phyloP scores from a whole-genome alignment of 2,888 invertebrate species.

The Ennomos quercinarius region DNA sequence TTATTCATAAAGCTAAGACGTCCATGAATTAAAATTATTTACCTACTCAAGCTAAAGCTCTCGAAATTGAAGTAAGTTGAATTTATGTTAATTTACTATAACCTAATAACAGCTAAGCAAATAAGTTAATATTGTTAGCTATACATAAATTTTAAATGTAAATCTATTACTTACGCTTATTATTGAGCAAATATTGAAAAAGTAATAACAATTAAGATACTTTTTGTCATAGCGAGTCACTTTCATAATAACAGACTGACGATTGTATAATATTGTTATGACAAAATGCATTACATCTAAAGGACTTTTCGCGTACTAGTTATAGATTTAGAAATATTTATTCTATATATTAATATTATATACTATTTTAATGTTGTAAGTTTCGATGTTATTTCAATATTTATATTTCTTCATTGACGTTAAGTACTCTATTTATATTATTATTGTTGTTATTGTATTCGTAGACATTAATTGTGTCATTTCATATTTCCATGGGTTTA shows the following conservation, averaged over 20 bases:
- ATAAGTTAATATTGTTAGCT: conserved; percentile 1
- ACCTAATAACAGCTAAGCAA: neutral
- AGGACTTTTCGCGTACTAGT: conserved; percentile 6
- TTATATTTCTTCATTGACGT: conserved; percentile 1
- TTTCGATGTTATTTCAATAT: conserved; percentile 22
- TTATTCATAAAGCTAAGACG: conserved; percentile 12
- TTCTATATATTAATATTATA: conserved; percentile 1
- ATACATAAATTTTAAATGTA: conserved; percentile 1
- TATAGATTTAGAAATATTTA: conserved; percentile 23
- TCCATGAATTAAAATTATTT: conserved; percentile 18
- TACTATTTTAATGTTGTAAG: conserved; percentile 26
- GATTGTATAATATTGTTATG: conserved; percentile 9
- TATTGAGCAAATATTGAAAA: conserved; percentile 2
- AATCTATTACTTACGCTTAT: conserved; percentile 16
- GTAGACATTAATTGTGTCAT: conserved; percentile 1
- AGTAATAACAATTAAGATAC: neutral
- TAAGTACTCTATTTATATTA: neutral
- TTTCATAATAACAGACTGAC: conserved; percentile 21
- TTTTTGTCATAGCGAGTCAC: conserved; percentile 9
- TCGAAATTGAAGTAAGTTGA: conserved; percentile 1
- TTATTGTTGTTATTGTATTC: conserved; percentile 5
- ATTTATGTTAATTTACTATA: neutral
- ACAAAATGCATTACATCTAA: conserved; percentile 3
- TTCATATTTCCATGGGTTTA: conserved; percentile 6
- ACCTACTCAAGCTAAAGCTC: neutral